phyloP scores from a whole-genome alignment of 2,888 invertebrate genomes.

The Sminthurides aquaticus region DNA sequence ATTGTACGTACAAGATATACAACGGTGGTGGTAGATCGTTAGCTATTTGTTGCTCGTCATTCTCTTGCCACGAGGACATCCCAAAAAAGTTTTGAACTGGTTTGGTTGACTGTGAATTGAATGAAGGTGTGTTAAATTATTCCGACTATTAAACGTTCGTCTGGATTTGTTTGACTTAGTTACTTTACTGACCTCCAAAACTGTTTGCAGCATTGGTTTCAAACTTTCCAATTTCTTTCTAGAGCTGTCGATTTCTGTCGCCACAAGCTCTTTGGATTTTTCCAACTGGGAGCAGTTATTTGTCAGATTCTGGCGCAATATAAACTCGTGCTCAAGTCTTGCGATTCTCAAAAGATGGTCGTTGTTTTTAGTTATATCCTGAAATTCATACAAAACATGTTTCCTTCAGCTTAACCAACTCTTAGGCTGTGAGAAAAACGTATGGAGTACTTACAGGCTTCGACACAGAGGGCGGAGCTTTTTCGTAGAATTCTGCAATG shows the following conservation, averaged over 20 bases:
- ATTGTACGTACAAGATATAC: conserved; percentile 79
- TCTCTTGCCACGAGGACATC: conserved; percentile 67
- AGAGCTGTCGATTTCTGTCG: conserved; percentile 65
- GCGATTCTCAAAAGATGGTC: conserved; percentile 75
- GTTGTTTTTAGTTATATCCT: conserved; percentile 62
- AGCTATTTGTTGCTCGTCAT: conserved; percentile 68
- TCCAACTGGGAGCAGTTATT: conserved; percentile 67
- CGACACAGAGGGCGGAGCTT: conserved; percentile 65
- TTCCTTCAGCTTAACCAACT: too few relatives aligned
- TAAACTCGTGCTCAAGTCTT: conserved; percentile 82
- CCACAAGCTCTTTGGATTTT: conserved; percentile 67
- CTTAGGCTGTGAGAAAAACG: conserved; percentile 26
- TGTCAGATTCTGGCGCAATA: conserved; percentile 75
- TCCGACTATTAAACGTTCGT: too few relatives aligned
- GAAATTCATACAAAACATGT: too few relatives aligned
- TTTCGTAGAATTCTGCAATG: conserved; percentile 70
- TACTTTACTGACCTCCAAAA: conserved; percentile 53
- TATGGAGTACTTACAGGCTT: conserved; percentile 57
- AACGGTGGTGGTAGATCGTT: conserved; percentile 70
- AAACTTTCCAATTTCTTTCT: conserved; percentile 71
- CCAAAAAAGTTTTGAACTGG: conserved; percentile 83
- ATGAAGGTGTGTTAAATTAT: background rate
- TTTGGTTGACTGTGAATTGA: conserved; percentile 61
- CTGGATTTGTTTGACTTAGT: background rate
- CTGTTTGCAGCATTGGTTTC: conserved; percentile 65